Conservation (phyloP, 1,140 invertebrate species). For the Thereuonema tuberculata region DNA sequence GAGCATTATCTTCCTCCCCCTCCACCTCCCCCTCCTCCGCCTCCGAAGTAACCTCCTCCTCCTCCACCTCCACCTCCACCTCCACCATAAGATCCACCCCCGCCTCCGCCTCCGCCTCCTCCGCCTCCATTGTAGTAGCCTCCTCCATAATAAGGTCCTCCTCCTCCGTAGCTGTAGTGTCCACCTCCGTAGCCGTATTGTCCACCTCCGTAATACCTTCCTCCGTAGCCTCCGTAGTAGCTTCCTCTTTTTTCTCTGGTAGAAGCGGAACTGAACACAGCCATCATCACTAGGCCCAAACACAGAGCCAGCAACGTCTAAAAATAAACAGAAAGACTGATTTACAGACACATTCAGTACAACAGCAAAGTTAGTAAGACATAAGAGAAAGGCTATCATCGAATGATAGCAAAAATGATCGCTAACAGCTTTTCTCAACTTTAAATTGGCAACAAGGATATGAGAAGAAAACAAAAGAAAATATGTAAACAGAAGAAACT, state of each 20-base stretch:
- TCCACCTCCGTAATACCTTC: not conserved
- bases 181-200: constrained; percentile 5
- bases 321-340: constrained; percentile 8
- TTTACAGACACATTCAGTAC: constrained; percentile 5
- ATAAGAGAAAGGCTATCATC: too few species aligned
- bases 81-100: too few species aligned
- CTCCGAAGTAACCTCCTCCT: not conserved
- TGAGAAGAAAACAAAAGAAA: too few species aligned
- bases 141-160: constrained; percentile 3
- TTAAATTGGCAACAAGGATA: too few species aligned
- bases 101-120: constrained; percentile 9
- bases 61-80: constrained; percentile 3
- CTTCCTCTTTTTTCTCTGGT: not conserved
- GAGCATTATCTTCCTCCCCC: not conserved
- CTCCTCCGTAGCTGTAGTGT: constrained; percentile 4
- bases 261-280: not conserved
- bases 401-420: too few species aligned
- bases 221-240: not conserved
- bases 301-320: not conserved
- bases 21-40: constrained; percentile 4
- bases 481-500: too few species aligned
- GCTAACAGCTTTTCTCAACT: too few species aligned
- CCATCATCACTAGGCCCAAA: not conserved
- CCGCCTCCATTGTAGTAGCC: constrained; percentile 11
- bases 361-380: too few species aligned